These are phyloP conservation scores for Pimephales promelas DNA, from an alignment of 2,113 vertebrate species.

Conservation along the genomic window DNA sequence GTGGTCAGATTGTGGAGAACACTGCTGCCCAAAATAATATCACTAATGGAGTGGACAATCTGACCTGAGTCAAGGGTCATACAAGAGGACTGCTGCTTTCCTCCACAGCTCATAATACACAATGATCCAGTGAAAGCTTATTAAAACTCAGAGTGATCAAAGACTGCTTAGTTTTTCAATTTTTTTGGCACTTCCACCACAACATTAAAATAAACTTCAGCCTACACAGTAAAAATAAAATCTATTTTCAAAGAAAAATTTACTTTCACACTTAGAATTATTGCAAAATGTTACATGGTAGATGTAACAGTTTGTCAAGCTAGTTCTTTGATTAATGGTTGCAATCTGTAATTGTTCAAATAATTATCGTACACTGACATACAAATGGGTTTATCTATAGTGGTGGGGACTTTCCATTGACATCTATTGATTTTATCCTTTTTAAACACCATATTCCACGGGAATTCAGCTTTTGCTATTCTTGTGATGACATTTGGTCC, in stretches of 20 bases:
- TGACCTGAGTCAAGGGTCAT: background rate
- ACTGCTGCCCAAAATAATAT: background rate
- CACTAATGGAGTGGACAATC: background rate
- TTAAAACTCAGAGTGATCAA: conserved; percentile 4
- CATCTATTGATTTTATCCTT: background rate
- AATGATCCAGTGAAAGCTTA: background rate
- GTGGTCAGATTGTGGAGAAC: background rate
- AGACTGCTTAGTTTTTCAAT: background rate
- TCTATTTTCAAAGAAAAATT: background rate
- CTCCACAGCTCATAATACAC: background rate
- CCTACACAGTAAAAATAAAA: background rate
- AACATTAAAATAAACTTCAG: background rate
- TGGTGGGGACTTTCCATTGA: background rate
- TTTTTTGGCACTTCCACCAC: background rate
- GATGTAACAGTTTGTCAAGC: background rate
- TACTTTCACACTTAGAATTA: background rate
- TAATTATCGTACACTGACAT: background rate
- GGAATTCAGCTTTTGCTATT: background rate
- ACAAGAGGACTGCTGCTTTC: too few species aligned
- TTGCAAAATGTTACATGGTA: background rate
- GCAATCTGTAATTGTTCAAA: background rate
- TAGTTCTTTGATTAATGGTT: background rate
- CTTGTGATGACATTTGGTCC: background rate
- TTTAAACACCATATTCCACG: too few species aligned
- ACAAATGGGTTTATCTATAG: background rate